Evolutionary conservation across 2,113 vertebrate species (phyloP), one percentile per base, ranked within the genome.

Genomic region (Phaetusa simplex): DNA sequence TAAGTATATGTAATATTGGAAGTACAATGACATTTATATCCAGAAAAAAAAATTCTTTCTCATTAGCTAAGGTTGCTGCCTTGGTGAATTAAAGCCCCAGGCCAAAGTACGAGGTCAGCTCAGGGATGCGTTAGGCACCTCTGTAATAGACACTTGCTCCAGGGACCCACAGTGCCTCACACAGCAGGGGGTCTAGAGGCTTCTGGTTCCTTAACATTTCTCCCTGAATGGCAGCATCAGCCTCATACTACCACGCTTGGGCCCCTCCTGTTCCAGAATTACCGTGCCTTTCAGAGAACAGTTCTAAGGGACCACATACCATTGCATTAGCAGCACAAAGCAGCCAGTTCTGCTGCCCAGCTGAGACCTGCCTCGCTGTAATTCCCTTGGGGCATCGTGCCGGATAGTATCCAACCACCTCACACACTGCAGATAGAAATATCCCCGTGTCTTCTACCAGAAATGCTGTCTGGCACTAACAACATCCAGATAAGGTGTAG

Each of bases 211-310:
- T 40, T 43, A 40, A 62, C 34, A 21, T 16, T 65, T 69, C 30
- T 43, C 15, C 40, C 40, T 30, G 23, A 91, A 78, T 6, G 62
- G 81, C 69, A 95, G 76, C 77, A 81, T 52, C 49, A 89, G 18
- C 53, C 9, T 20, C 17, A 1, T 22, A 20, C 18, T 62, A 43
- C 16, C 42, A 40, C 23, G 42, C 2, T 26, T 0, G 0, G 67
- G 17, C 22, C 8, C 59, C 36, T 88, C 38, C 53, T 62, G 27
- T 13, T 86, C 21, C 81, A 86, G 58, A 80, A 23, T 73, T 78
- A 27, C 45, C 27, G 36, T 61, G 66, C 21, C 34, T 78, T 77
- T 73, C 71, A 53, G 56, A 56, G 26, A 47, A 67, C 15, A 29
- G 27, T 13, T 45, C 6, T 2, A 23, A 56, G 19, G 34, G 21